A percentile compares a stretch with the other conserved stretches of the same genome.
phyloP scores from a whole-genome alignment of 2,113 vertebrate species.

The Vimba vimba region DNA sequence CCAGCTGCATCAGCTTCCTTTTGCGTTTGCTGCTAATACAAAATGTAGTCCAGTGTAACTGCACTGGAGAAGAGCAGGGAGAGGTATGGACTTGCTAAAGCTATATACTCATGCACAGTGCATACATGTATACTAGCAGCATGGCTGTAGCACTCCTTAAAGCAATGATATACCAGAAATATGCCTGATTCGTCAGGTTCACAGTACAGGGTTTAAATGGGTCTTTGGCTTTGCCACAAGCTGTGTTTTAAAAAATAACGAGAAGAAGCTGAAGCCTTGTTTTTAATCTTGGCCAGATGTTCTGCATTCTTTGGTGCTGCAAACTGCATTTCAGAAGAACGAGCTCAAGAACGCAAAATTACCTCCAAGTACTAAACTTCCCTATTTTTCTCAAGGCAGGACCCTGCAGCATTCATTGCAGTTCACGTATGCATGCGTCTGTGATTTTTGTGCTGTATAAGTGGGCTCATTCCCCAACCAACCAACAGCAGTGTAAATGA shows the following conservation, averaged over 20 bases:
- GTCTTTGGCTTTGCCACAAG: neutral
- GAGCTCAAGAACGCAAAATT: slow-evolving; percentile 12
- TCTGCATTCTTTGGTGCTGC: slow-evolving; percentile 40
- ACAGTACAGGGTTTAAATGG: neutral
- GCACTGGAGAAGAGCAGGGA: neutral
- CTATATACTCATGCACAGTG: slow-evolving; percentile 17
- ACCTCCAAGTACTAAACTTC: slow-evolving; percentile 3
- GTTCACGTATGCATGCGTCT: neutral
- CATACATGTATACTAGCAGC: neutral
- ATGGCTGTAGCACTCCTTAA: neutral
- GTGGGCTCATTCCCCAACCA: neutral
- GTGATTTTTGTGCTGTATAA: neutral
- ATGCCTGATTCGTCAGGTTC: neutral
- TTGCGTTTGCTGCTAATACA: slow-evolving; percentile 21
- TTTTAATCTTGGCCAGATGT: slow-evolving; percentile 53
- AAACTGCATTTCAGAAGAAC: slow-evolving; percentile 38
- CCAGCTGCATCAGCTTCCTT: slow-evolving; percentile 21
- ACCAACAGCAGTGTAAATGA: neutral
- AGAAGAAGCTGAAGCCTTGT: slow-evolving; percentile 22
- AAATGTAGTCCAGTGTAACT: slow-evolving; percentile 8
- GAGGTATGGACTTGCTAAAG: slow-evolving; percentile 2
- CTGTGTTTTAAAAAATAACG: slow-evolving; percentile 16
- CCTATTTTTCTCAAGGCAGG: neutral
- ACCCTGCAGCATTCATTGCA: slow-evolving; percentile 4
- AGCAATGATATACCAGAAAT: neutral